Conservation (phyloP, 2,888 invertebrate genomes). For the Hedychridium roseum region DNA sequence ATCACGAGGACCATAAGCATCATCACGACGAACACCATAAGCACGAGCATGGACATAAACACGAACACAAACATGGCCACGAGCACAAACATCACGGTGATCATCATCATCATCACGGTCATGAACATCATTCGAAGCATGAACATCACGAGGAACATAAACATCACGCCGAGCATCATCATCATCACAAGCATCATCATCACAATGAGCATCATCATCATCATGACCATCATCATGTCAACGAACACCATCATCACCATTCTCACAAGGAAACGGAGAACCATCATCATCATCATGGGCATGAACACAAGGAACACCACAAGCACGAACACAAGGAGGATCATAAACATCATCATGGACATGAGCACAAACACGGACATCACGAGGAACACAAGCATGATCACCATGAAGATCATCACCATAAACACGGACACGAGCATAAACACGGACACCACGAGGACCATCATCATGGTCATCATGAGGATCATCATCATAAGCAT, state of each 20-base stretch:
- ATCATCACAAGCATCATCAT: conserved; percentile 51
- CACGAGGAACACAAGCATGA: conserved; percentile 44
- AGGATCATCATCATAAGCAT: conserved; percentile 47
- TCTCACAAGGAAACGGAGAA: conserved; percentile 50
- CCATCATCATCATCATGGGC: conserved; percentile 53
- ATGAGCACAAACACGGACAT: conserved; percentile 47
- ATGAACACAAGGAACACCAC: conserved; percentile 52
- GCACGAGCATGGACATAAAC: conserved; percentile 41
- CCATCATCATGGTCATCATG: conserved; percentile 40
- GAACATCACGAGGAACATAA: conserved; percentile 49
- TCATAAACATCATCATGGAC: conserved; percentile 51
- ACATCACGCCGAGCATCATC: conserved; percentile 50
- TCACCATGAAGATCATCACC: conserved; percentile 43
- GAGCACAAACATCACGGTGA: conserved; percentile 46
- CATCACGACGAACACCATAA: conserved; percentile 40
- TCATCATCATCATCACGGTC: conserved; percentile 48
- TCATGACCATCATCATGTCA: conserved; percentile 52
- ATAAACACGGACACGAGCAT: conserved; percentile 41
- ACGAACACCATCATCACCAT: conserved; percentile 55
- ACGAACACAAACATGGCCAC: conserved; percentile 43
- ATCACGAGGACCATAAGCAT: conserved; percentile 33
- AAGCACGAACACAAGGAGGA: conserved; percentile 51
- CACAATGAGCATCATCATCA: conserved; percentile 55
- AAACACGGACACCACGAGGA: conserved; percentile 41
- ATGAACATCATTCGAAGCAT: conserved; percentile 48